Evolutionary conservation across 2,888 invertebrate genomes (phyloP).

Genomic region (Halictus ligatus): DNA sequence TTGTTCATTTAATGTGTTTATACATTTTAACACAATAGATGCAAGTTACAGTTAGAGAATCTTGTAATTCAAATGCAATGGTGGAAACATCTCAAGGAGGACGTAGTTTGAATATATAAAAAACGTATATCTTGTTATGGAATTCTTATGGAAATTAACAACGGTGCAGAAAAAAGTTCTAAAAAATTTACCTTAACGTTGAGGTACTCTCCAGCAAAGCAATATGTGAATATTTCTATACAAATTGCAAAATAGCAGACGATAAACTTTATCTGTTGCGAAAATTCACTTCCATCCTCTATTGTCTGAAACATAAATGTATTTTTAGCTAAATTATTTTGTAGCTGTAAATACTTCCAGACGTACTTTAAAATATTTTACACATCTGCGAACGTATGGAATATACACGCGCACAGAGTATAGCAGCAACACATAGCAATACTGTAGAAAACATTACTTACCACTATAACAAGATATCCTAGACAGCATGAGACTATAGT

Average conservation of each 20-base stretch:
- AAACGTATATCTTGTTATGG: too few species aligned
- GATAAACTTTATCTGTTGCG: constrained; percentile 53
- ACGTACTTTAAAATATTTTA: not conserved
- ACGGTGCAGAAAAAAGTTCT: too few species aligned
- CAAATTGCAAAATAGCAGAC: constrained; percentile 50
- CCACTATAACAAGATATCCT: constrained; percentile 64
- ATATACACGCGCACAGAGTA: not conserved
- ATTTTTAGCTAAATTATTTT: not conserved
- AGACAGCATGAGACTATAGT: constrained; percentile 62
- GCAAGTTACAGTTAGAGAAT: too few species aligned
- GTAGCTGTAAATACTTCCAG: not conserved
- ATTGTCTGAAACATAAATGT: constrained; percentile 53
- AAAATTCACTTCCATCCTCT: constrained; percentile 13
- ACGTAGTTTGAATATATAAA: too few species aligned
- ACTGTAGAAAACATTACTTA: constrained; percentile 9
- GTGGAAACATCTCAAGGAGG: too few species aligned
- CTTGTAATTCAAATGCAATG: too few species aligned
- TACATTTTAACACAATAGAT: too few species aligned
- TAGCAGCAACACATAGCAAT: not conserved
- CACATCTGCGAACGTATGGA: not conserved
- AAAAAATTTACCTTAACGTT: not conserved
- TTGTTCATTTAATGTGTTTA: too few species aligned
- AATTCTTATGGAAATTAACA: too few species aligned
- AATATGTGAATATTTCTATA: constrained; percentile 60
- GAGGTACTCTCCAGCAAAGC: constrained; percentile 69